Percentiles rank a stretch among this genome's conserved stretches.
These are phyloP conservation scores for Lutjanus argentimaculatus DNA, from an alignment of 2,797 vertebrate species.

Conservation along the genomic window DNA sequence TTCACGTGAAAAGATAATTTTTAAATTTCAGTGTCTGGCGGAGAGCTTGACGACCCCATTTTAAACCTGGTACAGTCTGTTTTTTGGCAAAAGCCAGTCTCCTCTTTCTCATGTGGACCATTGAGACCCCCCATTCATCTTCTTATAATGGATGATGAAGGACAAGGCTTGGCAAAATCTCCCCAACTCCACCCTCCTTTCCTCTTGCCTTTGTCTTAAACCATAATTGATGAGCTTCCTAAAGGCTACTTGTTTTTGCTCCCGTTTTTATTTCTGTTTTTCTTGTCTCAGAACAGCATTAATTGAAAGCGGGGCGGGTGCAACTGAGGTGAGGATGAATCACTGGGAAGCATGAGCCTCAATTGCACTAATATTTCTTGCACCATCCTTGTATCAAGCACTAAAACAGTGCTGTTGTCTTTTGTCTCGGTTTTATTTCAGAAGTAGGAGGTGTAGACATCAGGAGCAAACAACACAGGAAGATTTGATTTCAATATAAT, in stretches of 20 bases:
- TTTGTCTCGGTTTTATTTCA: slow-evolving; percentile 51
- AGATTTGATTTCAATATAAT: slow-evolving; percentile 53
- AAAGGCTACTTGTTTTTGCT: slow-evolving; percentile 78
- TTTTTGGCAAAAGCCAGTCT: slow-evolving; percentile 60
- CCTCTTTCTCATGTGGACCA: slow-evolving; percentile 67
- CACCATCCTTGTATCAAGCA: slow-evolving; percentile 45
- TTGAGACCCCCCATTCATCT: slow-evolving; percentile 76
- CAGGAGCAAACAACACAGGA: slow-evolving; percentile 22
- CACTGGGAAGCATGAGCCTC: slow-evolving; percentile 38
- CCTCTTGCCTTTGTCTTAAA: slow-evolving; percentile 78
- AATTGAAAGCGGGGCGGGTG: slow-evolving; percentile 71
- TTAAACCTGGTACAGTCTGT: slow-evolving; percentile 49
- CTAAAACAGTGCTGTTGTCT: slow-evolving; percentile 22
- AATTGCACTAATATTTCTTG: slow-evolving; percentile 45
- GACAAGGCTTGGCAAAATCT: slow-evolving; percentile 80
- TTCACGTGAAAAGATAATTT: slow-evolving; percentile 36
- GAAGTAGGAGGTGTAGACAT: slow-evolving; percentile 31
- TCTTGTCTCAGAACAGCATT: slow-evolving; percentile 64
- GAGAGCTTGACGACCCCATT: slow-evolving; percentile 54
- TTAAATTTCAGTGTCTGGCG: slow-evolving; percentile 31
- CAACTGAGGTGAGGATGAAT: slow-evolving; percentile 67
- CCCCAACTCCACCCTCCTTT: slow-evolving; percentile 73
- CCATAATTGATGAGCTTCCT: slow-evolving; percentile 86
- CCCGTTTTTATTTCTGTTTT: slow-evolving; percentile 59
- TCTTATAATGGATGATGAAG: slow-evolving; percentile 81